Evolutionary conservation across 2,797 vertebrate species (phyloP).

Genomic region (Pantherophis vulpinus): DNA sequence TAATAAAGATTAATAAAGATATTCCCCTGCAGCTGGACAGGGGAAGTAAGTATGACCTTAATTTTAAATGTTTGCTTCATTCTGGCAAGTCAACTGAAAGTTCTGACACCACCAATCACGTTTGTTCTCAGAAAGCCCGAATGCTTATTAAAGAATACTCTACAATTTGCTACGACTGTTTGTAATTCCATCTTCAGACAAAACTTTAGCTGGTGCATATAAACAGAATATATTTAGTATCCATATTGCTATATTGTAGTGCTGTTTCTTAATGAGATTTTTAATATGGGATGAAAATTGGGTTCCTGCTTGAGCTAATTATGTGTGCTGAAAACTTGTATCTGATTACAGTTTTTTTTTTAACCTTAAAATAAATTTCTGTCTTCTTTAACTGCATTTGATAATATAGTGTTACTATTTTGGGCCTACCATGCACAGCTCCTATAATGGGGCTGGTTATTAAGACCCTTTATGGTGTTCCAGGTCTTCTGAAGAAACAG

Average conservation of each 20-base stretch:
- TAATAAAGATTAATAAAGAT: background rate
- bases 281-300: background rate
- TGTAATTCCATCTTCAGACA: background rate
- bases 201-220: background rate
- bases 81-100: background rate
- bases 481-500: constrained; percentile 40
- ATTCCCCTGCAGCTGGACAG: background rate
- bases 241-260: background rate
- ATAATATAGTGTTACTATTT: background rate
- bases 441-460: constrained; percentile 10
- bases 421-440: background rate
- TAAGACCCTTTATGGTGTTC: constrained; percentile 15
- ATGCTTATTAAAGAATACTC: background rate
- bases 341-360: background rate
- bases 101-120: background rate
- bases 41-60: background rate
- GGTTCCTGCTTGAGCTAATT: background rate
- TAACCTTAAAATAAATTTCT: background rate
- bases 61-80: background rate
- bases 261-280: background rate
- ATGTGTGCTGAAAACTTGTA: background rate
- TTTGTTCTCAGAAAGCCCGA: background rate
- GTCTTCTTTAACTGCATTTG: background rate
- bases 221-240: background rate
- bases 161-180: background rate